Evolutionary conservation across 37 sponge, comb jelly and placozoan genomes (phyloP), one percentile per base, ranked within the genome.

Genomic region (Theonella swinhoei): DNA sequence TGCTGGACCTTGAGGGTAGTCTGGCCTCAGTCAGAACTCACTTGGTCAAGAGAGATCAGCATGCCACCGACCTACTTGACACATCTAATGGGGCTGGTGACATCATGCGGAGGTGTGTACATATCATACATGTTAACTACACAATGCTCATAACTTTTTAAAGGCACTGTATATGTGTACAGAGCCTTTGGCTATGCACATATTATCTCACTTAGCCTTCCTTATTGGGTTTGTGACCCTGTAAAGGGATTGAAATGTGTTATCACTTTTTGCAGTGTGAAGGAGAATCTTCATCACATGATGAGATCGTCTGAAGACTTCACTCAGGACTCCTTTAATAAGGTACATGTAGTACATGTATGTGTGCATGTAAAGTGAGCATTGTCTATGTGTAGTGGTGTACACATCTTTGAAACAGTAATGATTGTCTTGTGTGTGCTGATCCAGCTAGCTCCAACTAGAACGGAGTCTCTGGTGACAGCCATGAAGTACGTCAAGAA

Each of bases 1-100:
- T 97, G 66, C 73, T 95, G 64, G 95, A 92, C 61, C 88, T 97
- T 28, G 98, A 97, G 60, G 95, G 95, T 8, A 91, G 81, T 78
- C 84, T 95, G 23, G 83, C 98, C 11, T 93, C 95, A 30, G 85
- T 92, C 19, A 83, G 95, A 42, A 91, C 90, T 35, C 94, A 93
- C 64, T 74, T 97, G 60, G 98, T 97, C 20, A 91, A 95, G 75
- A 83, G 91, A 59, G 91, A 97, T 85, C 86, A 97, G 38, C 83
- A 88, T 54, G 80, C 95, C 24, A 92, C 96, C 23, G 86, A 87
- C 39, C 88, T 95, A 79, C 88, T 95, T 43, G 98, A 97, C 85
- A 85, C 85, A 17, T 88, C 94, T 0, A 85, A 81, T 39, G 81
- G 75, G 39, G 95, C 88, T 19, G 83, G 77, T 25, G 79, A 74